Base-by-base conservation (phyloP, 2,888 invertebrate species). In the Camptogramma bilineatum region DNA sequence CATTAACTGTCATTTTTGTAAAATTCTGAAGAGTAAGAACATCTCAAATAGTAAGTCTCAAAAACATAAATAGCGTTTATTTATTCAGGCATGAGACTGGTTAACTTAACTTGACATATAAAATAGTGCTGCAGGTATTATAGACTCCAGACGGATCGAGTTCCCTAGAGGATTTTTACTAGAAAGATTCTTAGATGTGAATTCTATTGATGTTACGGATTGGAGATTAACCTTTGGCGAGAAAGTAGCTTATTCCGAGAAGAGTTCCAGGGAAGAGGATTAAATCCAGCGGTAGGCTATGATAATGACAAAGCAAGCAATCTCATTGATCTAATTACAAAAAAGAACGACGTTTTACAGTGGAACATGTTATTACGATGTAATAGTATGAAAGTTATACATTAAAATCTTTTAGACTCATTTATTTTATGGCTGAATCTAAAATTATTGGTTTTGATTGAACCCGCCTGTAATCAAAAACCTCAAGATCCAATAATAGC, bases 181-280 rank as follows among this genome's bases (percentile, higher is more conserved):
- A 39, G 52, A 42, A 47, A 47, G 48, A 57, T 46, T 52, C 55
- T 46, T 19, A 64, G 47, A 42, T 52, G 55, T 64, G 34, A 39
- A 28, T 28, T 42, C 31, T 34, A 18, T 52, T 24, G 46, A 19
- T 57, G 31, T 52, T 17, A 24, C 55, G 52, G 64, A 62, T 65
- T 69, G 21, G n/a, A 48, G 46, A 47, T 19, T 17, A 18, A n/a
- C n/a, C 48, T n/a, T 48, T 48, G 18, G 19, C 19, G 16, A 42
- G 42, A n/a, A 42, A 16, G 42, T 42, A 39, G 34, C 4, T 13
- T 39, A 39, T 39, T 13, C 13, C 13, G 34, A 39, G 34, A 13
- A 13, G 13, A 13, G 13, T 39, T 10, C 3, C 24, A 24, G 18
- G 1, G 19, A 46, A 21, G 10, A 3, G 21, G 13, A 48, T 48